Evolutionary conservation across 1,140 invertebrate species (phyloP).

Genomic region (Apolygus lucorum): DNA sequence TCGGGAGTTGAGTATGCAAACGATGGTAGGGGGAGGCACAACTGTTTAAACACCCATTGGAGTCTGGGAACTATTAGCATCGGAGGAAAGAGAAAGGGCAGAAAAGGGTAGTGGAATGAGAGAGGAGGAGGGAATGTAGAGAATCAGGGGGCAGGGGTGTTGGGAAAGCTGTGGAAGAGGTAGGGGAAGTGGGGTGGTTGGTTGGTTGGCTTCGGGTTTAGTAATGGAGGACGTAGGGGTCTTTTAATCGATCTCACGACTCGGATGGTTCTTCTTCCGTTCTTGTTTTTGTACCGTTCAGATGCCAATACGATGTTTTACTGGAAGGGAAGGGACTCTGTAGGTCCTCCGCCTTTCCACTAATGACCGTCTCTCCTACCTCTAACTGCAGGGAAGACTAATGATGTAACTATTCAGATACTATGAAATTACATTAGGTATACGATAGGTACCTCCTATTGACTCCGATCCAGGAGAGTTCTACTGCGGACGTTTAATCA

Average conservation of each 20-base stretch:
- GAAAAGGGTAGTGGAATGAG: not conserved
- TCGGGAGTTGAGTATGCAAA: conserved; percentile 7
- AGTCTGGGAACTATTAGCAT: conserved; percentile 10
- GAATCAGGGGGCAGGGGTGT: not conserved
- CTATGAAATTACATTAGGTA: no score
- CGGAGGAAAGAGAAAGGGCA: not conserved
- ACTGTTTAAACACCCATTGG: conserved; percentile 13
- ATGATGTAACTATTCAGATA: no score
- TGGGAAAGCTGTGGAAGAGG: not conserved
- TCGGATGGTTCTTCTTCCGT: not conserved
- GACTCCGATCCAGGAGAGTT: no score
- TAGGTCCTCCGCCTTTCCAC: no score
- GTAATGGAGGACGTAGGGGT: not conserved
- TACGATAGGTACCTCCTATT: no score
- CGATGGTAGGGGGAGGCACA: conserved; percentile 1
- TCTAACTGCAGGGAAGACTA: no score
- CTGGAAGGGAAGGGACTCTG: no score
- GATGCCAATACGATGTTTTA: conserved; percentile 3
- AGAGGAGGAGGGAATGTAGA: not conserved
- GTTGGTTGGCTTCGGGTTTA: not conserved
- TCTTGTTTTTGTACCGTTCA: conserved; percentile 3
- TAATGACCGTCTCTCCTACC: no score
- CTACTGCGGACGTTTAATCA: no score
- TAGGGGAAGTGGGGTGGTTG: not conserved
- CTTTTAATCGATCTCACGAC: conserved; percentile 4